Base-by-base conservation (phyloP, 1,140 invertebrate species). In the Leptopilina clavipes region DNA sequence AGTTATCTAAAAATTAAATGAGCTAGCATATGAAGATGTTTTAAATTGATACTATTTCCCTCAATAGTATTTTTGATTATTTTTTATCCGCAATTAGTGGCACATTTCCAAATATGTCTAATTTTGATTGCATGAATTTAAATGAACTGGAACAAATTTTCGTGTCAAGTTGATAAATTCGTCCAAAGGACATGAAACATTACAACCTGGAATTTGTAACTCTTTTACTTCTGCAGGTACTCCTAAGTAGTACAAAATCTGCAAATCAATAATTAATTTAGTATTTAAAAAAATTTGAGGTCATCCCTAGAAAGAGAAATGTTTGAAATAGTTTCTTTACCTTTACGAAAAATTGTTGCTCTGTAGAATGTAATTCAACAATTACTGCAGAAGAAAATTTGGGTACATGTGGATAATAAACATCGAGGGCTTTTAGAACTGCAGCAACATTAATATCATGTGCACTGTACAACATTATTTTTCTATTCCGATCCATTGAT, bases 361-460 rank as follows among this genome's bases (percentile, higher is more conserved):
- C 22, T 14, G n/a, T 31, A n/a, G 6, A 14, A 31, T 65, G 22
- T 22, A 65, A 31, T 65, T 65, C 59, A 3, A 31, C 11, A 37
- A 65, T 65, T 5, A 65, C 25, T n/a, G 59, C 59, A 37, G 11
- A 14, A 1, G 59, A 6, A 14, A 25, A 65, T 65, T 65, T 65
- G 11, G 59, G 59, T 1, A 65, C 1, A 31, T 65, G 59, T 31
- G 59, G 22, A 65, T 31, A 14, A 31, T 25, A 65, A n/a, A 65
- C 25, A 65, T 31, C 12, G 6, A 65, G 59, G 31, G 59, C 59
- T n/a, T 6, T 12, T 31, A 65, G 22, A 65, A 65, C 25, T 65
- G 59, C 59, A n/a, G 14, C 25, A 31, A 65, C 25, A 12, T 14
- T 65, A 31, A 65, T 31, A n/a, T 65, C 59, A 65, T 65, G 59